Percentiles rank a stretch among this genome's conserved stretches.
Conservation (phyloP, 2,888 invertebrate genomes). For the Leucozona laternaria region DNA sequence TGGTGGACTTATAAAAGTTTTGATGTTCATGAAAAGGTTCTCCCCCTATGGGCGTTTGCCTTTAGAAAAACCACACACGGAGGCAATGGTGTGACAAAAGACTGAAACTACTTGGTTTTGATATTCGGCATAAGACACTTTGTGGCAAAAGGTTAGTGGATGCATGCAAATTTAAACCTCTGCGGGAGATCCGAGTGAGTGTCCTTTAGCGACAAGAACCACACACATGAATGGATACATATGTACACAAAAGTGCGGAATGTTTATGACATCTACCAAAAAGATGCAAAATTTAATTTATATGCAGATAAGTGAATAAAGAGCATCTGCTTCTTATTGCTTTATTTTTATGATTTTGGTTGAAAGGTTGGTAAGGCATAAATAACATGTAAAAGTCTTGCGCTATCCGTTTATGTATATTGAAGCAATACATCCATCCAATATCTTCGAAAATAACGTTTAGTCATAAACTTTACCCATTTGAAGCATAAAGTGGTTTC, state of each 20-base stretch:
- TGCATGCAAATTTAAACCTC: constrained; percentile 15
- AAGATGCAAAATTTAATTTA: constrained; percentile 66
- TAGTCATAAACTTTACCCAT: no score
- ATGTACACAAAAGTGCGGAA: no score
- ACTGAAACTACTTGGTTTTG: constrained; percentile 29
- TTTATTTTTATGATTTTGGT: not conserved
- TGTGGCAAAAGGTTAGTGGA: constrained; percentile 38
- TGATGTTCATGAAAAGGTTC: constrained; percentile 20
- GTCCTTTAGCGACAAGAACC: not conserved
- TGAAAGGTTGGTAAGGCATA: not conserved
- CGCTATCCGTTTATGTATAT: no score
- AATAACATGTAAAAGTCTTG: not conserved
- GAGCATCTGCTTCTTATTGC: not conserved
- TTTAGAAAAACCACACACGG: constrained; percentile 9
- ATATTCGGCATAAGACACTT: constrained; percentile 29
- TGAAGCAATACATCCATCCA: no score
- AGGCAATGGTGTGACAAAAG: constrained; percentile 43
- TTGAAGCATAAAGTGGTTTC: no score
- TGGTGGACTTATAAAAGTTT: constrained; percentile 26
- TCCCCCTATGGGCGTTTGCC: not conserved
- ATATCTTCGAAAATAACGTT: no score
- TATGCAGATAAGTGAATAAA: constrained; percentile 49
- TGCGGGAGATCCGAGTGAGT: not conserved
- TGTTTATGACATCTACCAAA: constrained; percentile 27
- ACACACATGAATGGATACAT: no score